These are phyloP conservation scores for Agapornis canus DNA, from an alignment of 2,797 vertebrate genomes.

Conservation along the genomic window DNA sequence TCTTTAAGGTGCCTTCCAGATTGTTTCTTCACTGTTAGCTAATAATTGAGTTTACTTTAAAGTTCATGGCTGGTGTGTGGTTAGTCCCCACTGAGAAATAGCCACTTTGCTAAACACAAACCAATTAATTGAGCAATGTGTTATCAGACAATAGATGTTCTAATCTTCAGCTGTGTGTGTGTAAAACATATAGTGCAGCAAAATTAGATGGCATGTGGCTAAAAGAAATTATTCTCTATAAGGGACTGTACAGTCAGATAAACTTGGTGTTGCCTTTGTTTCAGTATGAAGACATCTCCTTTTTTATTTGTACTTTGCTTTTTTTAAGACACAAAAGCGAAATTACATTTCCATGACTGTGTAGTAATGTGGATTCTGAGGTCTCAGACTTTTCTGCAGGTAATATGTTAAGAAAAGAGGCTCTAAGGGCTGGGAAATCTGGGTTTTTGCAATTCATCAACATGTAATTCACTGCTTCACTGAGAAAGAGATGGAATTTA, in stretches of 20 bases:
- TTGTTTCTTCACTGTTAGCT: neutral
- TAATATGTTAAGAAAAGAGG: neutral
- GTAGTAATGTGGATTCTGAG: neutral
- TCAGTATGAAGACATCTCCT: neutral
- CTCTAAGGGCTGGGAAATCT: neutral
- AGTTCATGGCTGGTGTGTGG: neutral
- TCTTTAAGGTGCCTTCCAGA: neutral
- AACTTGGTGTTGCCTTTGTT: neutral
- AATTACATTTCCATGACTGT: neutral
- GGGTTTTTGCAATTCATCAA: neutral
- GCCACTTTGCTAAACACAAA: neutral
- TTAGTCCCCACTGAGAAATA: neutral
- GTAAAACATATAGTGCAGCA: neutral
- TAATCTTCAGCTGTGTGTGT: neutral
- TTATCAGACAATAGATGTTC: neutral
- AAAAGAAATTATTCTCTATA: neutral
- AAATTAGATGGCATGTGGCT: neutral
- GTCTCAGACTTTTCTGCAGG: neutral
- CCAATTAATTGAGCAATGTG: neutral
- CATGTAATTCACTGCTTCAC: neutral
- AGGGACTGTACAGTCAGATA: neutral
- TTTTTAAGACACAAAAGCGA: neutral
- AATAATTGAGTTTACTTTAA: neutral
- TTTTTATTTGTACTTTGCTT: neutral
- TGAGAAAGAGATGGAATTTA: neutral